Base-by-base conservation (phyloP, 2,113 vertebrate genomes). In the Cichladusa arquata region DNA sequence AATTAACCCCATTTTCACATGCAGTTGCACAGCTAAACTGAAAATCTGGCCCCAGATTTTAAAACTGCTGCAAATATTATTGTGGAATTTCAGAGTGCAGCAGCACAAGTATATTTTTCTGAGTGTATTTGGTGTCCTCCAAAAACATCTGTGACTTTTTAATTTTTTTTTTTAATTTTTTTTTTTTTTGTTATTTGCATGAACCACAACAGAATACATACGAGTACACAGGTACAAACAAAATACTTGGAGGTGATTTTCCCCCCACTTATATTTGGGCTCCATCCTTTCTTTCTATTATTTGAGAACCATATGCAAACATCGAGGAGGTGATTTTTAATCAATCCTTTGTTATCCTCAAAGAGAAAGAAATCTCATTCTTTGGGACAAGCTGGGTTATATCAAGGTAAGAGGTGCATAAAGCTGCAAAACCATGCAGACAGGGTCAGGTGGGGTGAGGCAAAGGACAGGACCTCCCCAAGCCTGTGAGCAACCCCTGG, bases 241-340 rank as follows among this genome's bases (percentile, higher is more conserved):
- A 83, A 86, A 60, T 67, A 29, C 56, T 57, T 61, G 42, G 57
- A 94, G 86, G 51, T 81, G 73, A 90, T 71, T 76, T 71, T 2
- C 12, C 18, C 17, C 4, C 4, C 16, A 14, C 45, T 66, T 54
- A 5, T 61, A 78, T 78, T 67, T 92, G 29, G 67, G 57, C 25
- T 88, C 14, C 22, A 34, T 77, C 20, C 29, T 79, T 73, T 25
- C 50, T 54, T 88, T 91, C 82, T 73, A 2, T 93, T 94, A 83
- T 88, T 96, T 96, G 80, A 94, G 72, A 78, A 74, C 53, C 4
- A 0, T 90, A 36, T 48, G 44, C 69, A 96, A 94, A 93, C 79
- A 95, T 54, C 56, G 78, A 69, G 54, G 90, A 86, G 60, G 19
- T 71, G 82, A 88, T 90, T 93, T 94, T 95, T 92, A 92, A 95